Conservation (phyloP, 2,888 invertebrate species). For the Plagiodera versicolora region DNA sequence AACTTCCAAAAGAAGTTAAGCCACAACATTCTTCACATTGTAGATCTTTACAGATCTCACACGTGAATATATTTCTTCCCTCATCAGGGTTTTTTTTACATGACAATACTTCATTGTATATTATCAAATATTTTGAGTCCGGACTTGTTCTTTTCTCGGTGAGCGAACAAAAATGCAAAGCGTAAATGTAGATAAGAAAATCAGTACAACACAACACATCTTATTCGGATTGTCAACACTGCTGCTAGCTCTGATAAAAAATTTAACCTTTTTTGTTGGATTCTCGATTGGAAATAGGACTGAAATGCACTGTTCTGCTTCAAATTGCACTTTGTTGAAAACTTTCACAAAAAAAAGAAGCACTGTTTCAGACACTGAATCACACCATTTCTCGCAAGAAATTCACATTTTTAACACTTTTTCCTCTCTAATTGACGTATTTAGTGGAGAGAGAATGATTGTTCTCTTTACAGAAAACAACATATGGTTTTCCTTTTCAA, state of each 20-base stretch:
- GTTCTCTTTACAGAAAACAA: no score
- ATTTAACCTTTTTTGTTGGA: neutral
- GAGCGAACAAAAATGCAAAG: neutral
- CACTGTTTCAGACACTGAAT: neutral
- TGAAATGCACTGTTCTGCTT: neutral
- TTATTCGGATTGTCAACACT: neutral
- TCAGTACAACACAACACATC: no score
- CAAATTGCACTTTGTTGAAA: constrained; percentile 1
- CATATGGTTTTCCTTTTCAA: no score
- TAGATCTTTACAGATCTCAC: neutral
- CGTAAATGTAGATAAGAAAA: neutral
- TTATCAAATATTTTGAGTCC: no score
- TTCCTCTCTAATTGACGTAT: neutral
- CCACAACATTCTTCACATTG: neutral
- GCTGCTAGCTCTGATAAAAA: constrained; percentile 1
- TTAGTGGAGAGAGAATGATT: no score
- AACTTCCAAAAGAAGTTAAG: neutral
- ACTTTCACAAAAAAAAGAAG: neutral
- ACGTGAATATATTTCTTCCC: neutral
- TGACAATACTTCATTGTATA: neutral
- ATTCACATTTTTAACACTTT: neutral
- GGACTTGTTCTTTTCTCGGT: neutral
- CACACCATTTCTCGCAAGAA: neutral
- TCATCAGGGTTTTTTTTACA: no score
- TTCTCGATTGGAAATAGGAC: neutral